Percentiles rank a stretch among this genome's conserved stretches.
Evolutionary conservation across 2,113 vertebrate species (phyloP).

Genomic region (Symphodus melops): DNA sequence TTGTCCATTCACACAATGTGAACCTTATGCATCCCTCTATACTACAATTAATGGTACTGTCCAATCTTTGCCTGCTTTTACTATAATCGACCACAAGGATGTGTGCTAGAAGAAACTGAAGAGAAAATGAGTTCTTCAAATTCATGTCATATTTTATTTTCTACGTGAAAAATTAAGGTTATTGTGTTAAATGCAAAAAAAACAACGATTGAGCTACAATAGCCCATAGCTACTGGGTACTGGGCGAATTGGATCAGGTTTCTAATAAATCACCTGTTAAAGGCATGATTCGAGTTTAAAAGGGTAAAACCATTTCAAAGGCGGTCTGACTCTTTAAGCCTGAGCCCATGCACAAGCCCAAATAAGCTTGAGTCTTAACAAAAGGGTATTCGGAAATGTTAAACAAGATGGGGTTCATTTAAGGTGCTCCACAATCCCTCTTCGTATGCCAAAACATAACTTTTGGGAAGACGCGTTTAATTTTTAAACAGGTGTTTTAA

Average conservation of each 20-base stretch:
- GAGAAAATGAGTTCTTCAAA: background rate
- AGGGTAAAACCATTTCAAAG: constrained; percentile 38
- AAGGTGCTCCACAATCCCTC: background rate
- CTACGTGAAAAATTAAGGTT: no score
- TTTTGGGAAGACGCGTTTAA: background rate
- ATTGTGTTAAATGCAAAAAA: no score
- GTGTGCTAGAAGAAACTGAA: background rate
- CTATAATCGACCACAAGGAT: constrained; percentile 14
- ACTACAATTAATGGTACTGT: constrained; percentile 28
- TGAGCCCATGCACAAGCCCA: constrained; percentile 3
- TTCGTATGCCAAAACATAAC: no score
- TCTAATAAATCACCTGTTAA: constrained; percentile 21
- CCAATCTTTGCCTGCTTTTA: constrained; percentile 5
- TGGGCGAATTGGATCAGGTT: background rate
- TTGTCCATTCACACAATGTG: background rate
- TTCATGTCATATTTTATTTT: constrained; percentile 6
- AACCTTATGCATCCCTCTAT: background rate
- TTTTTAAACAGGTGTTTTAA: background rate
- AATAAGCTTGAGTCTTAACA: constrained; percentile 43
- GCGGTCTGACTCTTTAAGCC: constrained; percentile 18
- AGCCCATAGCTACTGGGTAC: background rate
- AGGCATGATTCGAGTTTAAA: constrained; percentile 39
- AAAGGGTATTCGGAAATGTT: constrained; percentile 24
- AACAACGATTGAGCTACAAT: no score
- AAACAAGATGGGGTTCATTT: background rate